phyloP scores from a whole-genome alignment of 1,140 invertebrate genomes.

The Drosophila tropicalis region DNA sequence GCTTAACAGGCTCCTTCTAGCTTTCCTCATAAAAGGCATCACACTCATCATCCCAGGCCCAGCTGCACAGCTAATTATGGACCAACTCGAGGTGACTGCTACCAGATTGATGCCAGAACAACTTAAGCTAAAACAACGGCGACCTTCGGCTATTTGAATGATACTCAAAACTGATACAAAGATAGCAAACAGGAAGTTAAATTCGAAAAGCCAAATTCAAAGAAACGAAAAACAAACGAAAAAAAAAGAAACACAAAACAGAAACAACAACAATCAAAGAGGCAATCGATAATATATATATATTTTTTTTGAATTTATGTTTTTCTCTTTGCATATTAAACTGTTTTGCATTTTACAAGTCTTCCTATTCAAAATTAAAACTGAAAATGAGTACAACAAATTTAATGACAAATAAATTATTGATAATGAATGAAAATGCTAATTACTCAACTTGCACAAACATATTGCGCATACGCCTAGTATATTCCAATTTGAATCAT shows the following conservation, averaged over 20 bases:
- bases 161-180: constrained; percentile 65
- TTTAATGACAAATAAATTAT: neutral
- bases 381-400: constrained; percentile 21
- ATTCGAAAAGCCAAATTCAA: constrained; percentile 1
- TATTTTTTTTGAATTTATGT: constrained; percentile 37
- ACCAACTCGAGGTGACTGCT: constrained; percentile 54
- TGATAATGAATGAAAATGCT: neutral
- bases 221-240: constrained; percentile 12
- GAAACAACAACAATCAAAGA: constrained; percentile 42
- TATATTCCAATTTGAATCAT: neutral
- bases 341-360: constrained; percentile 52
- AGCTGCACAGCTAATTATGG: constrained; percentile 71
- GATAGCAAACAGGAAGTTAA: constrained; percentile 60
- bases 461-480: constrained; percentile 17
- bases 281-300: constrained; percentile 64
- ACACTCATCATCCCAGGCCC: constrained; percentile 15
- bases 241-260: constrained; percentile 41
- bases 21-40: constrained; percentile 57
- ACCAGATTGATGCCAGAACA: constrained; percentile 6
- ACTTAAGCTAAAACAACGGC: constrained; percentile 4
- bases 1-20: constrained; percentile 35
- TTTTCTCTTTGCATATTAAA: constrained; percentile 20
- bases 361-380: constrained; percentile 26
- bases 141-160: constrained; percentile 68
- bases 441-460: neutral